Base-by-base conservation (phyloP, 2,113 vertebrate species). In the Poeciliopsis prolifica region DNA sequence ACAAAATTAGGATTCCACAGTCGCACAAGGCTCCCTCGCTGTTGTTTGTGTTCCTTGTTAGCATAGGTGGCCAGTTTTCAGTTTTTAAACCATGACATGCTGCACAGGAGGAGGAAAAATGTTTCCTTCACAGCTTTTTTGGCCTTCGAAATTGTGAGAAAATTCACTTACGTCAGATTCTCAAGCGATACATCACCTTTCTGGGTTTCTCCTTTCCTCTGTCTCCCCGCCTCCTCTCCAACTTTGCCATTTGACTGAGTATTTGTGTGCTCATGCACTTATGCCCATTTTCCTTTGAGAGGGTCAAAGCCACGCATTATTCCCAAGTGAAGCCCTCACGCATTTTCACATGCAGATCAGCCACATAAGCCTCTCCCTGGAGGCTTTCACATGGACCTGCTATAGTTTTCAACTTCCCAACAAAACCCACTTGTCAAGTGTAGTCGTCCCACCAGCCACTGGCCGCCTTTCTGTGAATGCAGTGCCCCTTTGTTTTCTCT, bases 291-390 rank as follows among this genome's bases (percentile, higher is more conserved):
- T 81, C 79, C 77, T 82, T 69, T 81, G 66, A 87, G 85, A 75
- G 80, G 85, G 82, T 83, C 85, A 82, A 72, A 84, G 79, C 75
- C 69, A 75, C 33, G 51, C 58, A 75, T 83, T 64, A 62, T 86
- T 77, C 67, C 74, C 65, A 67, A 74, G 85, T 74, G 87, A 63
- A 67, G 65, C 74, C 67, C 79, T 81, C 22, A 1, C 84, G 80
- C 74, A 6, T 90, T 92, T 93, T 92, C 89, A 86, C 84, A 92
- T 92, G 92, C 89, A 91, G 89, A 93, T 93, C 70, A 88, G 87
- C 78, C 76, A 29, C 75, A 61, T 83, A 88, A 89, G 84, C 86
- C 86, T 82, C 82, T 87, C 72, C 83, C 77, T 73, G 51, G 71
- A 70, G 68, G 72, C 88, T 86, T 90, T 90, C 89, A 89, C 86